Conservation (phyloP, 2,888 invertebrate species). For the Morpho achilles region DNA sequence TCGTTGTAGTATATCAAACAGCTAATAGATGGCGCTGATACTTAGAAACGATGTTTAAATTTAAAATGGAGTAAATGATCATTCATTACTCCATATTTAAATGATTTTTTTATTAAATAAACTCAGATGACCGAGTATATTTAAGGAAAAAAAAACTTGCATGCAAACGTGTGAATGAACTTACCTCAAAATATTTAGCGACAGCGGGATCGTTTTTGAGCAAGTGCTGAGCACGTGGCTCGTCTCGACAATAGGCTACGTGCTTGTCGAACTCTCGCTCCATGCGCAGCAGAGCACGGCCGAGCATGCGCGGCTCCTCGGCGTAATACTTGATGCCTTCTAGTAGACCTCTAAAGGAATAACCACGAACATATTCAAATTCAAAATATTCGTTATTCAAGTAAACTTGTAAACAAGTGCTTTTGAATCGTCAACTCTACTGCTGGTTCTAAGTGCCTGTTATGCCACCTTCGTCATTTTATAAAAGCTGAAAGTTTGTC, state of each 20-base stretch:
- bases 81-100: no score
- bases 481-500: no score
- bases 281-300: slow-evolving; percentile 92
- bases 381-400: no score
- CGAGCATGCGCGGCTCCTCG: slow-evolving; percentile 91
- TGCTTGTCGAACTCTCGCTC: slow-evolving; percentile 97
- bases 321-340: slow-evolving; percentile 96
- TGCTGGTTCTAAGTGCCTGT: no score
- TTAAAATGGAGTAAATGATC: no score
- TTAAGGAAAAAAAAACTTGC: not conserved
- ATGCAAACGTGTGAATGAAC: not conserved
- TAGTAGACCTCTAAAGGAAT: slow-evolving; percentile 85
- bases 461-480: no score
- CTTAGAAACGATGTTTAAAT: no score
- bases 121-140: not conserved
- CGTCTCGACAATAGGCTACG: slow-evolving; percentile 92
- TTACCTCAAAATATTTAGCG: slow-evolving; percentile 89
- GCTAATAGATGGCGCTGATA: slow-evolving; percentile 10
- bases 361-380: no score
- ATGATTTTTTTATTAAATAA: not conserved
- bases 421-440: no score
- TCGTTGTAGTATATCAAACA: not conserved
- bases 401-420: no score
- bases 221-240: slow-evolving; percentile 90
- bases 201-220: slow-evolving; percentile 84